Conservation (phyloP, 1,140 invertebrate genomes). For the Cherax destructor region DNA sequence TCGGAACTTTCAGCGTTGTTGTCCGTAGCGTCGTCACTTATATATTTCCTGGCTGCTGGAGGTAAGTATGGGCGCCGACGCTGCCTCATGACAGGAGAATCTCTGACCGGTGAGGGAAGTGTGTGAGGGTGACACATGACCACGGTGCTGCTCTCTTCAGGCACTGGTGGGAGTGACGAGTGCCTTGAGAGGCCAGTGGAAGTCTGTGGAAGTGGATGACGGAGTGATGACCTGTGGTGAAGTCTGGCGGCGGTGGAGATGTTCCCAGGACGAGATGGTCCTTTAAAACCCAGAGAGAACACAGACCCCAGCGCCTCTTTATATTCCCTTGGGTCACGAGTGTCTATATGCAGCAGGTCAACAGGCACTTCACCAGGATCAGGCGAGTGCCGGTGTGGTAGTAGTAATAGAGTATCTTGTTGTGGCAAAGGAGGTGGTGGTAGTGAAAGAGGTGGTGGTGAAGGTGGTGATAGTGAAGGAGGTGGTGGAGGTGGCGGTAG, state of each 20-base stretch:
- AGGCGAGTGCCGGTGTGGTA: not conserved
- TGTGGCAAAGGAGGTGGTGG: not conserved
- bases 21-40: not conserved
- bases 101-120: not conserved
- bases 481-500: too few species aligned
- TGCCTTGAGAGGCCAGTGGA: not conserved
- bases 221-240: not conserved
- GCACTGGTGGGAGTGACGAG: not conserved
- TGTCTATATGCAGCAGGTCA: not conserved
- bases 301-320: not conserved
- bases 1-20: not conserved
- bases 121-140: not conserved
- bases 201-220: too few species aligned
- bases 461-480: too few species aligned
- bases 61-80: not conserved
- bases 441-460: too few species aligned
- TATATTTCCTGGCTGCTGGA: slow-evolving; percentile 33
- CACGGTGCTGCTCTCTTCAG: not conserved
- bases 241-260: slow-evolving; percentile 5
- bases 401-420: too few species aligned
- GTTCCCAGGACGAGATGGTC: slow-evolving; percentile 43
- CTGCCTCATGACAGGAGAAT: not conserved
- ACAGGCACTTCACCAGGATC: not conserved
- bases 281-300: not conserved
- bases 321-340: not conserved